Conservation (phyloP, 2,888 invertebrate genomes). For the Ctena decussata region DNA sequence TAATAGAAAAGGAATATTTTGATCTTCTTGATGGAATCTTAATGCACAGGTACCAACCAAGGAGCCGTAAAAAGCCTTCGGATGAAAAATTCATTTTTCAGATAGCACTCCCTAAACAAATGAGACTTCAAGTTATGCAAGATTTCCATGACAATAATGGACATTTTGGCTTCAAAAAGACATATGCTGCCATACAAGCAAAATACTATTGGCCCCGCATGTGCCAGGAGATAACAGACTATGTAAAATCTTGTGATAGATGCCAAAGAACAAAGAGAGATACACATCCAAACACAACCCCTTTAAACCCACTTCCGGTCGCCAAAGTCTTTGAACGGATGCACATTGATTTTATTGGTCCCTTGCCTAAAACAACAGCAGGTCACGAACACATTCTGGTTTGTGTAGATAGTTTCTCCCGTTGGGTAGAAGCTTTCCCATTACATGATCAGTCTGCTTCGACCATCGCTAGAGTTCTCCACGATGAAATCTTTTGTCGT, state of each 20-base stretch:
- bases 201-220: conserved; percentile 30
- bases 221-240: conserved; percentile 36
- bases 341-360: conserved; percentile 29
- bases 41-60: not conserved
- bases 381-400: conserved; percentile 51
- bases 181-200: conserved; percentile 18
- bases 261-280: conserved; percentile 50
- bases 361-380: conserved; percentile 31
- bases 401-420: conserved; percentile 37
- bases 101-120: conserved; percentile 41
- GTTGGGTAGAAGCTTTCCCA: conserved; percentile 52
- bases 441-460: conserved; percentile 31
- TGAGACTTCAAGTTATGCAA: not conserved
- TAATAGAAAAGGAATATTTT: not conserved
- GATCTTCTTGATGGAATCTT: not conserved
- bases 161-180: conserved; percentile 22
- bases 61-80: not conserved
- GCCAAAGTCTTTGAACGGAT: conserved; percentile 28
- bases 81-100: conserved; percentile 27
- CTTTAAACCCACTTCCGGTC: conserved; percentile 29
- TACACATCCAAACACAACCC: not conserved
- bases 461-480: conserved; percentile 33
- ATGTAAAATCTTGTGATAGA: conserved; percentile 45
- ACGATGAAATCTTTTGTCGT: conserved; percentile 37
- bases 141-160: conserved; percentile 19